phyloP scores from a whole-genome alignment of 1,140 invertebrate genomes.

The Mamestra configurata region DNA sequence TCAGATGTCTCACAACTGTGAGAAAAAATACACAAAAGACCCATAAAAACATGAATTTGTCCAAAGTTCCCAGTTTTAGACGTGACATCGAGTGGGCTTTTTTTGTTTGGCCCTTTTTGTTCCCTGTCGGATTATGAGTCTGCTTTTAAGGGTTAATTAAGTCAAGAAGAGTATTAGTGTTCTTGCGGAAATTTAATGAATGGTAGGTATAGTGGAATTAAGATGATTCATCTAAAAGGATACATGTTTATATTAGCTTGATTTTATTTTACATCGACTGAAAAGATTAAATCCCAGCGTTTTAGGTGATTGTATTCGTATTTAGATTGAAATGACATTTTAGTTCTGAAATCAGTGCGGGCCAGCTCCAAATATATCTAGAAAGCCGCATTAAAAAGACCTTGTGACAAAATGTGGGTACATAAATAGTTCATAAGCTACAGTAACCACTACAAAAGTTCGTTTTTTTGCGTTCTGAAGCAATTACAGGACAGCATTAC shows the following conservation, averaged over 20 bases:
- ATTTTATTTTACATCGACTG: slow-evolving; percentile 1
- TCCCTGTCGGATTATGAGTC: slow-evolving; percentile 72
- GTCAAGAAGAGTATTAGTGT: slow-evolving; percentile 71
- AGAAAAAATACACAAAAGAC: slow-evolving; percentile 85
- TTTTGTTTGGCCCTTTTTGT: slow-evolving; percentile 75
- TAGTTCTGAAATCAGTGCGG: too few species aligned
- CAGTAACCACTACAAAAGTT: too few species aligned
- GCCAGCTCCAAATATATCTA: too few species aligned
- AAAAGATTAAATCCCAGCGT: not conserved
- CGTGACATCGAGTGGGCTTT: slow-evolving; percentile 82
- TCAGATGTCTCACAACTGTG: slow-evolving; percentile 80
- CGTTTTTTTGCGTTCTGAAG: too few species aligned
- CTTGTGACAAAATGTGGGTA: too few species aligned
- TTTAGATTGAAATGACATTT: too few species aligned
- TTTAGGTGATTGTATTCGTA: not conserved
- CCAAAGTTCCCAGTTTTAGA: slow-evolving; percentile 75
- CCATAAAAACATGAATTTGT: slow-evolving; percentile 84
- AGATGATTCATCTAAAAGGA: slow-evolving; percentile 44
- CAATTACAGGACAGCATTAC: too few species aligned
- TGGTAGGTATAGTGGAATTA: slow-evolving; percentile 52
- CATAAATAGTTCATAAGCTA: too few species aligned
- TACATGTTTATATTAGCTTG: not conserved
- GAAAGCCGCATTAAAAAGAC: too few species aligned
- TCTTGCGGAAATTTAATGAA: slow-evolving; percentile 70
- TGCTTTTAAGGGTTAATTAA: slow-evolving; percentile 83